Evolutionary conservation across 2,888 invertebrate genomes (phyloP).

Genomic region (Hemicrepidius hirtus): DNA sequence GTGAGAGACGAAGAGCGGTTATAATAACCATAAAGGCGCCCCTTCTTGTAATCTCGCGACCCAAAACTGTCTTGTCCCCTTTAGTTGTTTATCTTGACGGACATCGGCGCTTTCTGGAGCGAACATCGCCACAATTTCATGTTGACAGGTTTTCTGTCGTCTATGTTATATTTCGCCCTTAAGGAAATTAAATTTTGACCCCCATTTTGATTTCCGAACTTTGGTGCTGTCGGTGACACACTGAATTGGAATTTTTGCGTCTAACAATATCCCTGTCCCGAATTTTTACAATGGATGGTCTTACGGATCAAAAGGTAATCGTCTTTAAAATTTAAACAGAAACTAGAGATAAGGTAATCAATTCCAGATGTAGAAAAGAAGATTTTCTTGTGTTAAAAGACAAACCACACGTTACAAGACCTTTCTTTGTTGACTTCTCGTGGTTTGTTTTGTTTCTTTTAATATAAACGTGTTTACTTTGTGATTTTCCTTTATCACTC

Average conservation of each 20-base stretch:
- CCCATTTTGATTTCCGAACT: not conserved
- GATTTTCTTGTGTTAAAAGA: too few species aligned
- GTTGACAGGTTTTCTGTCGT: constrained; percentile 38
- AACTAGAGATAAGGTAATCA: too few species aligned
- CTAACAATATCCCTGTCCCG: not conserved
- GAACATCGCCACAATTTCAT: constrained; percentile 30
- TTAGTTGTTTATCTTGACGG: constrained; percentile 43
- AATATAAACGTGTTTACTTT: too few species aligned
- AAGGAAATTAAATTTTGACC: constrained; percentile 27
- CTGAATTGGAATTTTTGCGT: not conserved
- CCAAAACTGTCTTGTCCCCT: constrained; percentile 37
- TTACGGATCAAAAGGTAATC: too few species aligned
- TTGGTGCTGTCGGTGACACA: not conserved
- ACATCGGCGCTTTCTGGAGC: constrained; percentile 32
- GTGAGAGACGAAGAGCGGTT: constrained; percentile 40
- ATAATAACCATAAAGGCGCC: constrained; percentile 48
- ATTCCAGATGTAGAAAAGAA: too few species aligned
- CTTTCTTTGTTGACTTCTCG: too few species aligned
- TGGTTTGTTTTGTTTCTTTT: too few species aligned
- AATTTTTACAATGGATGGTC: too few species aligned
- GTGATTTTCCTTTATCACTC: too few species aligned
- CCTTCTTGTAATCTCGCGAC: constrained; percentile 37
- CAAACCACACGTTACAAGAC: too few species aligned
- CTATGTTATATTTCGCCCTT: constrained; percentile 21
- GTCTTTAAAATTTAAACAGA: too few species aligned